Conservation (phyloP, 2,888 invertebrate species). For the Sphecodes monilicornis region DNA sequence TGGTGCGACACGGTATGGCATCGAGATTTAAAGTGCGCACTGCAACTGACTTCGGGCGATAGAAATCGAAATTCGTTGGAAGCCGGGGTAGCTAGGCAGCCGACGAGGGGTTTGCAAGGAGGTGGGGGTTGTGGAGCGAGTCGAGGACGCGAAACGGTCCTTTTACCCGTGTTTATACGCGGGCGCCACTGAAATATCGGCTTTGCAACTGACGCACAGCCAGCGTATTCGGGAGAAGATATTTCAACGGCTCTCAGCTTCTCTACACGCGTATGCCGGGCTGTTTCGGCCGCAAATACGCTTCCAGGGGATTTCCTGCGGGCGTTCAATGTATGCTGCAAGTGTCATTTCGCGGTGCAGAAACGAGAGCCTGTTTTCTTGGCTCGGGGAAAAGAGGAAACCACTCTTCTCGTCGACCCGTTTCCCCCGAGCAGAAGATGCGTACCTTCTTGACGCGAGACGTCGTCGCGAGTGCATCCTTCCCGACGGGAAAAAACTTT, state of each 20-base stretch:
- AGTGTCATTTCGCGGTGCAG: slow-evolving; percentile 10
- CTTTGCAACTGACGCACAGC: slow-evolving; percentile 64
- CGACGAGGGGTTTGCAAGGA: background rate
- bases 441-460: background rate
- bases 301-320: slow-evolving; percentile 41
- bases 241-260: slow-evolving; percentile 58
- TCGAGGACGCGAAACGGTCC: slow-evolving; percentile 45
- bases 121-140: background rate
- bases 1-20: background rate
- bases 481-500: background rate
- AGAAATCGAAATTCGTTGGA: slow-evolving; percentile 61
- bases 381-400: background rate
- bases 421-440: slow-evolving; percentile 1
- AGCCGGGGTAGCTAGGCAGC: background rate
- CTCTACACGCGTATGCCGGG: slow-evolving; percentile 37
- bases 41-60: slow-evolving; percentile 52
- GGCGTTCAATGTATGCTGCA: slow-evolving; percentile 25
- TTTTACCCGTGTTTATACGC: slow-evolving; percentile 65
- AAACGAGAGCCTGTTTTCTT: slow-evolving; percentile 9
- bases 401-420: slow-evolving; percentile 11
- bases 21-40: slow-evolving; percentile 37
- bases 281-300: slow-evolving; percentile 28
- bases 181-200: slow-evolving; percentile 66
- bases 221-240: slow-evolving; percentile 56
- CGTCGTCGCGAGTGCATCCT: background rate